A percentile compares a stretch with the other conserved stretches of the same genome.
Conservation (phyloP, 2,888 invertebrate genomes). For the Dryomyza anilis region DNA sequence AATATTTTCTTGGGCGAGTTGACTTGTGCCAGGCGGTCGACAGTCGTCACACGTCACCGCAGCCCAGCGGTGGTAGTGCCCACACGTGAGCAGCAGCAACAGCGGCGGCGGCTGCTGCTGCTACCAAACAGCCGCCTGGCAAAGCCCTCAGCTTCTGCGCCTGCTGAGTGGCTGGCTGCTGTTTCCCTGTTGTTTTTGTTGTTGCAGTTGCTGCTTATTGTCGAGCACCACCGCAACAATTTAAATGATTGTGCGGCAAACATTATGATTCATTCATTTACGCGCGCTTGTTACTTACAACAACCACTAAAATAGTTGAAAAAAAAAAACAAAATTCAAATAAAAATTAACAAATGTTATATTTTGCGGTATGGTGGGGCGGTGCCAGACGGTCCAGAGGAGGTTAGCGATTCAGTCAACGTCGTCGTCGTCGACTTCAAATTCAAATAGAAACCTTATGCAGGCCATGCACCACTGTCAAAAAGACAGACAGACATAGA, state of each 20-base stretch:
- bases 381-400: no score
- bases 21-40: no score
- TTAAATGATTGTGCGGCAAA: neutral
- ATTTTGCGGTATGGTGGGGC: slow-evolving; percentile 9
- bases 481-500: neutral
- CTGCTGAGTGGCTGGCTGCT: neutral
- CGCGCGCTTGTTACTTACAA: slow-evolving; percentile 2
- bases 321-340: neutral
- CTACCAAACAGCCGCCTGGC: neutral
- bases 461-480: slow-evolving; percentile 1
- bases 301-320: slow-evolving; percentile 6
- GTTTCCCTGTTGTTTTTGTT: neutral
- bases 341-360: slow-evolving; percentile 6
- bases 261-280: slow-evolving; percentile 27
- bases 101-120: neutral
- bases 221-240: neutral
- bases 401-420: neutral
- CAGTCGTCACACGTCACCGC: no score
- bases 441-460: slow-evolving; percentile 14
- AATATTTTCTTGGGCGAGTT: no score
- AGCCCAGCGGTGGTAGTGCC: no score
- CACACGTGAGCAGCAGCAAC: slow-evolving; percentile 1
- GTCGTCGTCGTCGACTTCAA: neutral
- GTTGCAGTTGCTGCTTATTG: neutral
- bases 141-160: neutral